phyloP scores from a whole-genome alignment of 1,140 invertebrate species.

The Drosophila takahashii region DNA sequence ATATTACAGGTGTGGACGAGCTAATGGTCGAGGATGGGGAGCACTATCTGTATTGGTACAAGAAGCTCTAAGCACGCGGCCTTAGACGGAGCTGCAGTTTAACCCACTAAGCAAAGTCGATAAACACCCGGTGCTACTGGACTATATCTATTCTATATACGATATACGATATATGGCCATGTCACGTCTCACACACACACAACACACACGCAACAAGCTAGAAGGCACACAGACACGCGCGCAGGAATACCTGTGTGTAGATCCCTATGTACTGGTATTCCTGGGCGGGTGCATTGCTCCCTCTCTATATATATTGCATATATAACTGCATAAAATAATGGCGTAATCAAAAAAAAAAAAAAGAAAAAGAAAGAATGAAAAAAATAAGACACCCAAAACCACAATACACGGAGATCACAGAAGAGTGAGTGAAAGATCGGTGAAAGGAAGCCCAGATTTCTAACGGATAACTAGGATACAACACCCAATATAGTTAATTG shows the following conservation, averaged over 20 bases:
- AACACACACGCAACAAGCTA: slow-evolving; percentile 26
- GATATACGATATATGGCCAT: slow-evolving; percentile 9
- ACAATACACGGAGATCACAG: slow-evolving; percentile 1
- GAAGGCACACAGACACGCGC: background rate
- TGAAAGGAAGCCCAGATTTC: slow-evolving; percentile 11
- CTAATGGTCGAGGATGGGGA: slow-evolving; percentile 92
- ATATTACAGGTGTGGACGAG: slow-evolving; percentile 91
- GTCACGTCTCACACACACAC: slow-evolving; percentile 30
- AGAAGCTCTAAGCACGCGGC: slow-evolving; percentile 90
- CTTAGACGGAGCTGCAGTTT: slow-evolving; percentile 71
- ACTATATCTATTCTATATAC: slow-evolving; percentile 29
- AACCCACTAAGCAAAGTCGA: slow-evolving; percentile 48
- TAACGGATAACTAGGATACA: slow-evolving; percentile 14
- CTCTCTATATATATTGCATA: slow-evolving; percentile 43
- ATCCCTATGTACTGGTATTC: slow-evolving; percentile 1
- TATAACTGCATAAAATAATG: slow-evolving; percentile 59
- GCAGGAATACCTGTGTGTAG: slow-evolving; percentile 10
- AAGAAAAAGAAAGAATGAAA: background rate
- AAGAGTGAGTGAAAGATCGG: slow-evolving; percentile 5
- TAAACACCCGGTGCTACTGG: slow-evolving; percentile 36
- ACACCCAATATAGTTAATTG: slow-evolving; percentile 24
- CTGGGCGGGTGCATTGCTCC: slow-evolving; percentile 15
- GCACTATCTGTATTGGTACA: slow-evolving; percentile 95
- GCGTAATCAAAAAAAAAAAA: slow-evolving; percentile 62
- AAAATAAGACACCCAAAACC: slow-evolving; percentile 5